Conservation (phyloP, 2,113 vertebrate species). For the Semicossyphus pulcher region DNA sequence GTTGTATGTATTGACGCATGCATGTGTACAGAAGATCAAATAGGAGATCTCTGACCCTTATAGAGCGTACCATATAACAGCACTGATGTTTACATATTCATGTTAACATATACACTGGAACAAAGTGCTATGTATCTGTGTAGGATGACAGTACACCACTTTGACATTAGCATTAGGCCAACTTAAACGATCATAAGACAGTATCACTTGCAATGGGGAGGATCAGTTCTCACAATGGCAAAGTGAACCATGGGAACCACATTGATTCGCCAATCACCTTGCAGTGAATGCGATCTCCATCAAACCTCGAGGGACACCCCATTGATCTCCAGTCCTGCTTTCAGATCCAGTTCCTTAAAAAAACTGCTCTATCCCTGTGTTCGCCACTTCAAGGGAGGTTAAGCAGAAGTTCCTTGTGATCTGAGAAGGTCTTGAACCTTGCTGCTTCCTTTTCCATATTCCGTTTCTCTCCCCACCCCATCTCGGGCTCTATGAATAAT, state of each 20-base stretch:
- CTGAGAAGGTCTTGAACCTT: slow-evolving; percentile 83
- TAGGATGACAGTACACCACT: slow-evolving; percentile 10
- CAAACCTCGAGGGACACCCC: slow-evolving; percentile 69
- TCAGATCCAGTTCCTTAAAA: slow-evolving; percentile 78
- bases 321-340: slow-evolving; percentile 81
- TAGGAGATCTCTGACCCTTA: slow-evolving; percentile 7
- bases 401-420: slow-evolving; percentile 85
- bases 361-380: slow-evolving; percentile 75
- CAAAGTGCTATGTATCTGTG: not conserved
- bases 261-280: slow-evolving; percentile 81
- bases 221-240: slow-evolving; percentile 76
- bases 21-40: slow-evolving; percentile 9
- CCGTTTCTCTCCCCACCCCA: slow-evolving; percentile 62
- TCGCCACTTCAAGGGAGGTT: slow-evolving; percentile 83
- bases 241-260: slow-evolving; percentile 80
- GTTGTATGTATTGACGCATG: slow-evolving; percentile 27
- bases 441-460: slow-evolving; percentile 77
- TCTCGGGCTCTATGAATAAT: slow-evolving; percentile 79
- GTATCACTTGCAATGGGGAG: slow-evolving; percentile 48
- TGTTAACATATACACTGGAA: not conserved
- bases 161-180: slow-evolving; percentile 16
- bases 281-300: slow-evolving; percentile 72
- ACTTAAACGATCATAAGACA: slow-evolving; percentile 38
- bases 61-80: slow-evolving; percentile 4
- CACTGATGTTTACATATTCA: slow-evolving; percentile 20